Conservation (phyloP, 1,140 invertebrate species). For the Papilio dardanus region DNA sequence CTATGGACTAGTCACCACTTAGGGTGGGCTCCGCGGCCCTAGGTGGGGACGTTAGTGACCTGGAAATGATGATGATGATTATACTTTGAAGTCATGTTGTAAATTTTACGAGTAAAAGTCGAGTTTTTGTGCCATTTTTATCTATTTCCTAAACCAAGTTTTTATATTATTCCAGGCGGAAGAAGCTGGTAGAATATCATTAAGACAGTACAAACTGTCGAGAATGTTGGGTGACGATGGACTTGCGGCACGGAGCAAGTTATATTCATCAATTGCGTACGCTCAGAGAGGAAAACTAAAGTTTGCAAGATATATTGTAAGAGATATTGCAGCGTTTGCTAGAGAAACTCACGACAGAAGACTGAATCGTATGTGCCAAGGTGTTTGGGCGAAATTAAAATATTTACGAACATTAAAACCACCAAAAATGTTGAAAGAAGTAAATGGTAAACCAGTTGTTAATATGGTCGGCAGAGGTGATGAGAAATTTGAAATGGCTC, state of each 20-base stretch:
- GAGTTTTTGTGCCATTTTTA: conserved; percentile 31
- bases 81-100: too few species aligned
- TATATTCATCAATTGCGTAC: conserved; percentile 94
- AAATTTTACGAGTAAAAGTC: too few species aligned
- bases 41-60: too few species aligned
- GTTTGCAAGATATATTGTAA: conserved; percentile 86
- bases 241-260: conserved; percentile 89
- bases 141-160: neutral
- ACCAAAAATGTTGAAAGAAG: conserved; percentile 35
- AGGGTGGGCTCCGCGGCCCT: too few species aligned
- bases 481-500: conserved; percentile 27
- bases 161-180: conserved; percentile 85
- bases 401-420: conserved; percentile 80
- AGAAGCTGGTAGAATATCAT: conserved; percentile 93
- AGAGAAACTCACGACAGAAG: conserved; percentile 83
- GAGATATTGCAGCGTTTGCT: conserved; percentile 84
- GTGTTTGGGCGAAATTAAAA: conserved; percentile 91
- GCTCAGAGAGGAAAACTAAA: conserved; percentile 90
- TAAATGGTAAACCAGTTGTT: conserved; percentile 22
- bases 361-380: conserved; percentile 90
- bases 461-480: conserved; percentile 35
- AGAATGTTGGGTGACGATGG: conserved; percentile 90
- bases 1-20: too few species aligned
- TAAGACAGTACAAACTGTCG: conserved; percentile 91
- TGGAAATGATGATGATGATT: too few species aligned